phyloP scores from a whole-genome alignment of 2,797 vertebrate genomes.

The Gadopsis marmoratus region DNA sequence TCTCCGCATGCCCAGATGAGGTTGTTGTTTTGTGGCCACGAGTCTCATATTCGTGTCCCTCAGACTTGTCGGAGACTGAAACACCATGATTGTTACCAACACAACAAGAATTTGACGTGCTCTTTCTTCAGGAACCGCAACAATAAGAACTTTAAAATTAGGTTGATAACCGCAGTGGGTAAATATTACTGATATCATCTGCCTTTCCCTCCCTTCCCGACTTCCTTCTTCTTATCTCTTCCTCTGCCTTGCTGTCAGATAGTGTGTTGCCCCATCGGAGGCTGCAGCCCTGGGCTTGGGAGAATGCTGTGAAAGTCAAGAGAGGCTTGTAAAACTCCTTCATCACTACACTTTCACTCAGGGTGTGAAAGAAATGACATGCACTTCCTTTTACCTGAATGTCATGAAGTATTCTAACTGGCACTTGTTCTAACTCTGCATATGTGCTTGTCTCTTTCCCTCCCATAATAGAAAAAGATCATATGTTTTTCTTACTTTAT shows the following conservation, averaged over 20 bases:
- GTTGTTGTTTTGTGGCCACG: slow-evolving; percentile 31
- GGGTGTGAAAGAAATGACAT: slow-evolving; percentile 69
- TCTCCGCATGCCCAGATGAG: slow-evolving; percentile 27
- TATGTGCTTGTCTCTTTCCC: slow-evolving; percentile 37
- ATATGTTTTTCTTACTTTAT: slow-evolving; percentile 31
- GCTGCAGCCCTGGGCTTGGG: slow-evolving; percentile 65
- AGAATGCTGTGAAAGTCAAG: slow-evolving; percentile 65
- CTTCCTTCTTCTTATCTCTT: slow-evolving; percentile 54
- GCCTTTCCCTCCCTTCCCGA: slow-evolving; percentile 38
- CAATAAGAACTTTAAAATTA: slow-evolving; percentile 58
- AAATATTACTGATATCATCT: slow-evolving; percentile 70
- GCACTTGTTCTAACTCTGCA: slow-evolving; percentile 20
- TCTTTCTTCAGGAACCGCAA: slow-evolving; percentile 33
- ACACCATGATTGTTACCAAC: slow-evolving; percentile 24
- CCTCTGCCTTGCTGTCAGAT: slow-evolving; percentile 60
- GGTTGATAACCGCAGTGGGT: slow-evolving; percentile 47
- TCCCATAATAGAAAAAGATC: slow-evolving; percentile 5
- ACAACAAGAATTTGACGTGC: slow-evolving; percentile 41
- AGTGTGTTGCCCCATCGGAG: slow-evolving; percentile 63
- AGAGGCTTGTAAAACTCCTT: slow-evolving; percentile 71
- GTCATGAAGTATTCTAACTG: slow-evolving; percentile 55
- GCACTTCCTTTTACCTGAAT: slow-evolving; percentile 70
- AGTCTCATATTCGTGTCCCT: slow-evolving; percentile 17
- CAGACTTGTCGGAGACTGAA: slow-evolving; percentile 50
- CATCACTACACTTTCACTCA: slow-evolving; percentile 60